Conservation (phyloP, 2,797 vertebrate species). For the Sus cebifrons region DNA sequence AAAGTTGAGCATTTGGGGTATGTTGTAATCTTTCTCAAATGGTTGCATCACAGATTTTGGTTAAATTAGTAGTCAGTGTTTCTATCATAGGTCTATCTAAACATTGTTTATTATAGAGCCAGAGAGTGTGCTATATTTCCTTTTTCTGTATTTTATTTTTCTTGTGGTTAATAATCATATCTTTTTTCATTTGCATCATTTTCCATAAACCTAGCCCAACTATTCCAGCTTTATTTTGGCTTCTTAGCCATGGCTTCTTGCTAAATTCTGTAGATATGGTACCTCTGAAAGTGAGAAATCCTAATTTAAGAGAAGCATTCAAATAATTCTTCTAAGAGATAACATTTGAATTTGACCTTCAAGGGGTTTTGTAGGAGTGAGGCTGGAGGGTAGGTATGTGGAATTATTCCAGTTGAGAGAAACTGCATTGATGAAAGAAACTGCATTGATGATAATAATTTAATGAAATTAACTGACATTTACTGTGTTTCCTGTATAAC, state of each 20-base stretch:
- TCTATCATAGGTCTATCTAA: not conserved
- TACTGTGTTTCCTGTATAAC: not conserved
- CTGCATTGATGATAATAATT: not conserved
- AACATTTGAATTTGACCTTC: slow-evolving; percentile 13
- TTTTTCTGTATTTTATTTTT: slow-evolving; percentile 28
- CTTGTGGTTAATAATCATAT: slow-evolving; percentile 1
- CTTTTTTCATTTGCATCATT: slow-evolving; percentile 27
- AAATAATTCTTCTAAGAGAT: not conserved
- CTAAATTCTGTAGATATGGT: not conserved
- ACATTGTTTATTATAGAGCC: not conserved
- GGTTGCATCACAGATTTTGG: not conserved
- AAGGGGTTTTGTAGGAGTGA: not conserved
- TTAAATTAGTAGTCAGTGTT: not conserved
- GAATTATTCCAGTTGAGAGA: not conserved
- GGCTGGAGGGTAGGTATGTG: not conserved
- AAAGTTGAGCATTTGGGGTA: not conserved
- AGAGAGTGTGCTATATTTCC: not conserved
- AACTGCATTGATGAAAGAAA: not conserved
- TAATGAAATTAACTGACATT: not conserved
- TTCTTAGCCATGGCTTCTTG: not conserved
- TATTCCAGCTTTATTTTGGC: slow-evolving; percentile 20
- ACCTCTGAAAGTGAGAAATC: not conserved
- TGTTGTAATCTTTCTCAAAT: slow-evolving; percentile 33
- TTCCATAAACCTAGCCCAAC: not conserved
- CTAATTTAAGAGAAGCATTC: not conserved